phyloP scores from a whole-genome alignment of 2,113 vertebrate species.

The Aix galericulata region DNA sequence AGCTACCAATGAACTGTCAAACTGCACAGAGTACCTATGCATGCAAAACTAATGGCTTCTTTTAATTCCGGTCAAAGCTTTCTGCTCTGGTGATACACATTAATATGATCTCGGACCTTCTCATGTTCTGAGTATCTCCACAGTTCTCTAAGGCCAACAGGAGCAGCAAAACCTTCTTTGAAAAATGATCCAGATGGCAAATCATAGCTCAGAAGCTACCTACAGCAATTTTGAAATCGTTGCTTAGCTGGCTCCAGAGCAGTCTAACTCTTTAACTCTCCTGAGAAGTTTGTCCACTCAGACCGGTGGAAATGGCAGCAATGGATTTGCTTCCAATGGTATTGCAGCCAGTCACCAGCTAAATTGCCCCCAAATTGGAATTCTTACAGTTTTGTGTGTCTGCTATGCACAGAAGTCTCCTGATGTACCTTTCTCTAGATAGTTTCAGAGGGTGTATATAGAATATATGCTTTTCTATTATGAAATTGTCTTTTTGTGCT shows the following conservation, averaged over 20 bases:
- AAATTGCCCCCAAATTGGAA: background rate
- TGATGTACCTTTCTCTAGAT: background rate
- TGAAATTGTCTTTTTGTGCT: background rate
- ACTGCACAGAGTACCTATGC: background rate
- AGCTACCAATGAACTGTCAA: background rate
- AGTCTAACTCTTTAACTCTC: background rate
- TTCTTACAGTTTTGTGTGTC: background rate
- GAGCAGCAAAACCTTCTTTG: background rate
- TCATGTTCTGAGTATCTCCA: background rate
- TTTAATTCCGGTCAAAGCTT: background rate
- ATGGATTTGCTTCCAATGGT: background rate
- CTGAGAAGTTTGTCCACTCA: background rate
- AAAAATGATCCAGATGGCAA: background rate
- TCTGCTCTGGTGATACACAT: background rate
- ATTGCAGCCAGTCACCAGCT: background rate
- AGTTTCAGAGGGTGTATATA: background rate
- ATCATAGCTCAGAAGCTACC: background rate
- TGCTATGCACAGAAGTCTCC: background rate
- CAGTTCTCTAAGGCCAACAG: background rate
- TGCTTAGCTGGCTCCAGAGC: background rate
- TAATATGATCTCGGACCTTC: background rate
- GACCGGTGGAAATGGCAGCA: background rate
- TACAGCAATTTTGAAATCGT: background rate
- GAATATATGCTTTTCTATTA: background rate
- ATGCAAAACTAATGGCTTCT: background rate